Evolutionary conservation across 2,888 invertebrate species (phyloP).

Genomic region (Stenotaenia linearis): DNA sequence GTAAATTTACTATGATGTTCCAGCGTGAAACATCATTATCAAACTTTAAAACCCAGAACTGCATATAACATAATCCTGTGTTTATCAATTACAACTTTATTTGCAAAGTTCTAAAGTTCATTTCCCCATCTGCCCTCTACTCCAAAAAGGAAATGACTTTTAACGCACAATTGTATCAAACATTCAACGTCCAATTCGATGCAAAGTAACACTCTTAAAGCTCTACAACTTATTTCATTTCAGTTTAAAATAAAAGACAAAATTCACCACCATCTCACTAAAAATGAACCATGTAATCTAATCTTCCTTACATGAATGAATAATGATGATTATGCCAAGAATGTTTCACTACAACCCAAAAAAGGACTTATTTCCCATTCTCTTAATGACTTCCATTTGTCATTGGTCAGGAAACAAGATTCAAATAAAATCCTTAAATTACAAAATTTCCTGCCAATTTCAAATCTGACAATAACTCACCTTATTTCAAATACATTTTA

Average conservation of each 20-base stretch:
- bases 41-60: too few species aligned
- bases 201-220: background rate
- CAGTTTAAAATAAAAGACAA: background rate
- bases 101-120: background rate
- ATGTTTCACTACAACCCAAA: background rate
- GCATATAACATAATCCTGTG: background rate
- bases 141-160: background rate
- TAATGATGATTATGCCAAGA: slow-evolving; percentile 10
- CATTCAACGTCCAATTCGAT: background rate
- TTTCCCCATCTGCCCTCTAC: background rate
- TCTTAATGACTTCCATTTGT: slow-evolving; percentile 12
- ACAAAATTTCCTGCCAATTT: background rate
- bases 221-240: background rate
- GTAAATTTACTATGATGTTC: too few species aligned
- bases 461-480: background rate
- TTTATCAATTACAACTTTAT: background rate
- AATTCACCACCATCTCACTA: background rate
- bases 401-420: background rate
- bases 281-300: background rate
- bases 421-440: background rate
- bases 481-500: background rate
- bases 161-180: background rate
- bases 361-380: background rate
- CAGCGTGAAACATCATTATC: too few species aligned
- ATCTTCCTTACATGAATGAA: background rate